These are phyloP conservation scores for Chamaetylas fuelleborni DNA, from an alignment of 2,113 vertebrate species.

Conservation along the genomic window DNA sequence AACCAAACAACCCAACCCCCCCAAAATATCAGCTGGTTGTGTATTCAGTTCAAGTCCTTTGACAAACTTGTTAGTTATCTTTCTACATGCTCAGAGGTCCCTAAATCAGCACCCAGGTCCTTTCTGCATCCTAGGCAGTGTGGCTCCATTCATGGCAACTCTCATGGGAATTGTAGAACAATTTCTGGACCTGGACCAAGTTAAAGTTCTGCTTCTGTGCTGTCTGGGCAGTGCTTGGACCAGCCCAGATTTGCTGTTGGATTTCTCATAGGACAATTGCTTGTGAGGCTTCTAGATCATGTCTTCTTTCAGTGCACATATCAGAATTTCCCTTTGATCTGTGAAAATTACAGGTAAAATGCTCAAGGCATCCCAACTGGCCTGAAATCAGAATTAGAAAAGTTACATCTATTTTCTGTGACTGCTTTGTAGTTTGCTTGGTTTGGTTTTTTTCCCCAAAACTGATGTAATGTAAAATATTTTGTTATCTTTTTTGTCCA, in stretches of 20 bases:
- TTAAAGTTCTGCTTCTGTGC: not conserved
- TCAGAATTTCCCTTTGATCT: not conserved
- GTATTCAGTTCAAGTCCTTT: not conserved
- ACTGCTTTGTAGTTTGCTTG: not conserved
- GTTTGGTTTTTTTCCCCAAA: not conserved
- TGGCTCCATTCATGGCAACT: not conserved
- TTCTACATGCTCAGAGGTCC: not conserved
- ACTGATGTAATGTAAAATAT: not conserved
- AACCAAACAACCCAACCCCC: rapidly evolving
- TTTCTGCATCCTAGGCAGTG: not conserved
- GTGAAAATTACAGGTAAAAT: not conserved
- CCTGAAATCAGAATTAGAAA: not conserved
- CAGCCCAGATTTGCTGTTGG: not conserved
- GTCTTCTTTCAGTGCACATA: not conserved
- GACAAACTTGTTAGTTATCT: not conserved
- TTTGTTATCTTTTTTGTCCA: not conserved
- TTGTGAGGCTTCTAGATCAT: not conserved
- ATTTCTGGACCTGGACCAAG: not conserved
- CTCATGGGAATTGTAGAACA: not conserved
- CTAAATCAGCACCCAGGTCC: not conserved
- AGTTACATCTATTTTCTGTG: not conserved
- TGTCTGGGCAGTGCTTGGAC: not conserved
- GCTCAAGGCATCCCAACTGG: not conserved
- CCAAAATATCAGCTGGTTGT: not conserved
- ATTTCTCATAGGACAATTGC: not conserved